These are phyloP conservation scores for Litoditis marina DNA, from an alignment of 2,888 invertebrate species.

Conservation along the genomic window DNA sequence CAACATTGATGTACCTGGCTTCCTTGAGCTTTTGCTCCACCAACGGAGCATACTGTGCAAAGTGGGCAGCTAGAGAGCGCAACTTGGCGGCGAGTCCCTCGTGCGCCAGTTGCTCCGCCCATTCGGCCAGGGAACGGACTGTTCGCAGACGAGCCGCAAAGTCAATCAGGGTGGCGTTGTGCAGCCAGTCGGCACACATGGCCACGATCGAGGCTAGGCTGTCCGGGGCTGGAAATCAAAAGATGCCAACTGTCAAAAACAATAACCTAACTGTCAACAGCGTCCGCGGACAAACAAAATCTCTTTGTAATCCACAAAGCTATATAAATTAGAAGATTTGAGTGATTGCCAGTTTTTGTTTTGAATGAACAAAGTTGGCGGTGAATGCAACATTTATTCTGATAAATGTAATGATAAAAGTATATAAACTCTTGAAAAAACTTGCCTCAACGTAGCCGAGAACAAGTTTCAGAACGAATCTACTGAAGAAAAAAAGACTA, in stretches of 20 bases:
- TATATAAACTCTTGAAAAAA: no score
- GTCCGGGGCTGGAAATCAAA: conserved; percentile 15
- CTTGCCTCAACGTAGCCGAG: no score
- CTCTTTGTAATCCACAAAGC: no score
- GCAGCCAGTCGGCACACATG: conserved; percentile 67
- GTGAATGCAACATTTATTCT: no score
- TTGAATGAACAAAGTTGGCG: no score
- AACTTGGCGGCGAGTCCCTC: conserved; percentile 26
- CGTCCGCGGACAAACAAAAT: no score
- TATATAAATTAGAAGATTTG: no score
- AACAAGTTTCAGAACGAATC: no score
- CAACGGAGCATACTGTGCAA: conserved; percentile 72
- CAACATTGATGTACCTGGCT: conserved; percentile 68
- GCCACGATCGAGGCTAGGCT: conserved; percentile 37
- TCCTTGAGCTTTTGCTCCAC: conserved; percentile 59
- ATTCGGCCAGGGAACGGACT: conserved; percentile 65
- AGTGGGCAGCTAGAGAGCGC: conserved; percentile 74
- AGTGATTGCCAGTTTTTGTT: no score
- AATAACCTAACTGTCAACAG: background rate
- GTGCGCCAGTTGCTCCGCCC: conserved; percentile 25
- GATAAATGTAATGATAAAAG: no score
- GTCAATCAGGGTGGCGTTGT: conserved; percentile 79
- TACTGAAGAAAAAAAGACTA: background rate
- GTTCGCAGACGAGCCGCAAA: conserved; percentile 77
- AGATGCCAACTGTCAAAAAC: no score